Conservation (phyloP, 2,888 invertebrate species). For the Cremastinae sp. region DNA sequence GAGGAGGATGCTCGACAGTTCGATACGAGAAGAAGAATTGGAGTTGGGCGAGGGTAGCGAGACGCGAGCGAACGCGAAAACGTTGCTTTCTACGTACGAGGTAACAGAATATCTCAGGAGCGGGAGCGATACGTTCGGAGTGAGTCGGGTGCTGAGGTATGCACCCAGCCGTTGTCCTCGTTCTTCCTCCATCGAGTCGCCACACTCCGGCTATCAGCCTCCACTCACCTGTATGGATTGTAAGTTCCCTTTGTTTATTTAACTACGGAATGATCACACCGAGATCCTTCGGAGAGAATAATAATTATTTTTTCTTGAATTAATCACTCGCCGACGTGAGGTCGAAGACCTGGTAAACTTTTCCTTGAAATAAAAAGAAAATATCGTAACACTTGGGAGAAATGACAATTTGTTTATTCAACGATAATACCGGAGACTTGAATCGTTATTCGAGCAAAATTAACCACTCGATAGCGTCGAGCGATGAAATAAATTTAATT, state of each 20-base stretch:
- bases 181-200: conserved; percentile 75
- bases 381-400: background rate
- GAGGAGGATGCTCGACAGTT: conserved; percentile 79
- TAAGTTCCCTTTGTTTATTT: conserved; percentile 67
- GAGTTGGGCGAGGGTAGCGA: conserved; percentile 75
- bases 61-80: conserved; percentile 62
- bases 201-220: conserved; percentile 76
- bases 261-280: background rate
- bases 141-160: conserved; percentile 79
- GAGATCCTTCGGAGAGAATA: background rate
- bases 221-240: conserved; percentile 78
- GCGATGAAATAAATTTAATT: too few relatives aligned
- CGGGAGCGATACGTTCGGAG: conserved; percentile 77
- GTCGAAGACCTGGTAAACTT: too few relatives aligned
- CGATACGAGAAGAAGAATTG: conserved; percentile 77
- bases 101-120: conserved; percentile 74
- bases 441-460: too few relatives aligned
- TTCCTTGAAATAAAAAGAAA: background rate
- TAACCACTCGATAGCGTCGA: too few relatives aligned
- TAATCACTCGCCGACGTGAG: too few relatives aligned
- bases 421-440: too few relatives aligned
- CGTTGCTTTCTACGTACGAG: conserved; percentile 70
- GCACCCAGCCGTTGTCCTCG: conserved; percentile 79
- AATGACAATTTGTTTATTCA: conserved; percentile 15
- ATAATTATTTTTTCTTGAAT: too few relatives aligned